A percentile compares a stretch with the other conserved stretches of the same genome.
Evolutionary conservation across 1,140 invertebrate genomes (phyloP).

Genomic region (Carposina sasakii): DNA sequence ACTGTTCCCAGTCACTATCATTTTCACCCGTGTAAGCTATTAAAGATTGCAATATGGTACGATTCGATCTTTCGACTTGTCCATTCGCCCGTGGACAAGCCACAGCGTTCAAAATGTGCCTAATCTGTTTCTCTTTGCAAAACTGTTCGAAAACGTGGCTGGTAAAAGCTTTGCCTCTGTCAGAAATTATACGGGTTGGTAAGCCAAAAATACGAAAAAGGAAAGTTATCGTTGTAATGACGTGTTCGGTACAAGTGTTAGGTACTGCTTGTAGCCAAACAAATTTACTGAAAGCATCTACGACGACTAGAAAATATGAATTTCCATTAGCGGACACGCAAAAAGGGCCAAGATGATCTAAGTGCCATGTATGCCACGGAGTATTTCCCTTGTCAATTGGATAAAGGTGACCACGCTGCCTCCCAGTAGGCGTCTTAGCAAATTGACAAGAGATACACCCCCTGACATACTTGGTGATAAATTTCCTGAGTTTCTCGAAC

Average conservation of each 20-base stretch:
- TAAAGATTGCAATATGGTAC: constrained; percentile 4
- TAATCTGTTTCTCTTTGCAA: not conserved
- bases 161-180: constrained; percentile 2
- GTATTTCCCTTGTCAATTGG: constrained; percentile 19
- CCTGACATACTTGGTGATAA: constrained; percentile 5
- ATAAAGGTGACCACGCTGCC: constrained; percentile 15
- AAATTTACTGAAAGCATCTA: constrained; percentile 1
- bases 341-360: constrained; percentile 22
- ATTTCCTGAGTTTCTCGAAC: constrained; percentile 3
- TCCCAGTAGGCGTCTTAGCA: constrained; percentile 12
- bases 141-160: not conserved
- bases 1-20: constrained; percentile 5
- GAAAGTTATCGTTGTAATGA: not conserved
- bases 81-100: constrained; percentile 14
- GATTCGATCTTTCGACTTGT: constrained; percentile 1
- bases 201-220: not conserved
- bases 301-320: constrained; percentile 1
- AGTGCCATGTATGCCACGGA: constrained; percentile 22
- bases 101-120: constrained; percentile 3
- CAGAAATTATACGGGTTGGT: not conserved
- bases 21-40: not conserved
- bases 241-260: not conserved
- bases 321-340: not conserved
- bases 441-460: constrained; percentile 7
- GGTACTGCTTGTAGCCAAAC: constrained; percentile 3